Percentiles rank a stretch among this genome's conserved stretches.
Conservation (phyloP, 2,797 vertebrate genomes). For the Cirrhinus mrigala region DNA sequence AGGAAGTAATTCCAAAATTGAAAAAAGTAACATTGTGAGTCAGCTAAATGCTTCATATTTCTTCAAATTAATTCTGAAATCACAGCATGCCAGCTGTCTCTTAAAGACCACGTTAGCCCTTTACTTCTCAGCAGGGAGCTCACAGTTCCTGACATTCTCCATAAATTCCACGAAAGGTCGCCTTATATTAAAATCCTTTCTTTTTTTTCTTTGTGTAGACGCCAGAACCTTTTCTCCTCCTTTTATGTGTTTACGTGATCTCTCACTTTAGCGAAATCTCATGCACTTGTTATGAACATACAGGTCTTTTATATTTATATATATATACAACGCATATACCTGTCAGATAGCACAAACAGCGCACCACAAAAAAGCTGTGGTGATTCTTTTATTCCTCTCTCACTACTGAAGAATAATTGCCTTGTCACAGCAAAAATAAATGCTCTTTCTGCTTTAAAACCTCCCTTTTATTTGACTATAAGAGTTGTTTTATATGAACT, state of each 20-base stretch:
- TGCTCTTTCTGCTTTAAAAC: slow-evolving; percentile 18
- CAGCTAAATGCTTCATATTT: slow-evolving; percentile 30
- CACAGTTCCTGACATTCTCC: slow-evolving; percentile 40
- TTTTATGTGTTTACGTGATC: slow-evolving; percentile 13
- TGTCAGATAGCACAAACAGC: slow-evolving; percentile 9
- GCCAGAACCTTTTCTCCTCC: slow-evolving; percentile 15
- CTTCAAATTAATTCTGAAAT: slow-evolving; percentile 39
- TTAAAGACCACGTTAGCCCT: slow-evolving; percentile 28
- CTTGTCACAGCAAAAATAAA: slow-evolving; percentile 19
- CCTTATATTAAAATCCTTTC: slow-evolving; percentile 27
- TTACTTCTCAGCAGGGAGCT: slow-evolving; percentile 38
- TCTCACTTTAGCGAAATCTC: slow-evolving; percentile 21
- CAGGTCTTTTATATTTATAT: slow-evolving; percentile 1
- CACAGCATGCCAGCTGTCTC: slow-evolving; percentile 35
- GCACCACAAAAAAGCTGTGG: background rate
- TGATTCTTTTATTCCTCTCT: background rate
- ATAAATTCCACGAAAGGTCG: slow-evolving; percentile 48
- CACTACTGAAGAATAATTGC: slow-evolving; percentile 10
- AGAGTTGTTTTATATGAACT: slow-evolving; percentile 25
- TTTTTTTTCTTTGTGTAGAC: background rate
- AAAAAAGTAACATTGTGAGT: background rate
- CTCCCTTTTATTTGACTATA: slow-evolving; percentile 23
- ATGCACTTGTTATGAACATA: slow-evolving; percentile 21
- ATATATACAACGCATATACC: background rate
- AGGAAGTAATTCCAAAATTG: background rate